A percentile compares a stretch with the other conserved stretches of the same genome.
These are phyloP conservation scores for Cettia cetti DNA, from an alignment of 2,113 vertebrate genomes.

Conservation along the genomic window DNA sequence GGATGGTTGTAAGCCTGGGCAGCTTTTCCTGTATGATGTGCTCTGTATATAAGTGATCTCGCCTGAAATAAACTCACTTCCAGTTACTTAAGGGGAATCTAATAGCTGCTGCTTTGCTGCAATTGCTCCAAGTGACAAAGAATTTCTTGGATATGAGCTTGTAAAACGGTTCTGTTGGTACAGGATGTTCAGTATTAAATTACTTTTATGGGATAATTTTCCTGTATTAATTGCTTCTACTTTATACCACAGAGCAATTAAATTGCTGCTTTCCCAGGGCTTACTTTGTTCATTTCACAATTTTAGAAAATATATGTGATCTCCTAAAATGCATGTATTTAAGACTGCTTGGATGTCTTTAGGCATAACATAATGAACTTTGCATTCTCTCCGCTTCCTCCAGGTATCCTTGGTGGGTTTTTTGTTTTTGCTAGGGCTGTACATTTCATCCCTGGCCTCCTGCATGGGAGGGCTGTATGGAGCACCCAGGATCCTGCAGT, in stretches of 20 bases:
- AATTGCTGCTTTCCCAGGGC: not conserved
- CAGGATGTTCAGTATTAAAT: conserved; percentile 58
- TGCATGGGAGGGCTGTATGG: conserved; percentile 96
- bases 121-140: conserved; percentile 20
- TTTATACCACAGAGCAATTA: not conserved
- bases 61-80: conserved; percentile 66
- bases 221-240: conserved; percentile 44
- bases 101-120: conserved; percentile 29
- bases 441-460: conserved; percentile 96
- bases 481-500: conserved; percentile 95
- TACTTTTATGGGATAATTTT: conserved; percentile 47
- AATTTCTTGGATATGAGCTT: conserved; percentile 43
- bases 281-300: not conserved
- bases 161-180: conserved; percentile 23
- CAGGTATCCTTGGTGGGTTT: conserved; percentile 97
- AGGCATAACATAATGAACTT: not conserved
- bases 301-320: not conserved
- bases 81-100: conserved; percentile 53
- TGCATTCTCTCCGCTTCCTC: conserved; percentile 19
- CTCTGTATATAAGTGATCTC: conserved; percentile 46
- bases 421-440: conserved; percentile 94
- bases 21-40: conserved; percentile 54
- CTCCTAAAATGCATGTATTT: not conserved
- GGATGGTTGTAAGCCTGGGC: conserved; percentile 38
- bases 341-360: not conserved